phyloP scores from a whole-genome alignment of 2,888 invertebrate species.

The Drosophila dives region DNA sequence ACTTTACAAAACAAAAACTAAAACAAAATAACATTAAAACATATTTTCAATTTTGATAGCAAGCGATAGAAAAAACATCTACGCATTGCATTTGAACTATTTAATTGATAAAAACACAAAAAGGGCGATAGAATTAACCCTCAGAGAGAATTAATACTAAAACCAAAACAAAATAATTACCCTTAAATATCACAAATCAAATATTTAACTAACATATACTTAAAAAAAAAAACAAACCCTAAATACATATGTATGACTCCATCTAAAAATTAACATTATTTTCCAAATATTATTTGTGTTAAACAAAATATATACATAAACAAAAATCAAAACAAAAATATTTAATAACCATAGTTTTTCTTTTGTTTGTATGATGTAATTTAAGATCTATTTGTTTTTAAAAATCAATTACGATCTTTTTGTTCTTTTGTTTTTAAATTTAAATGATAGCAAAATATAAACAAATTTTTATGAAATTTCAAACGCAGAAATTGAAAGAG shows the following conservation, averaged over 20 bases:
- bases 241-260: slow-evolving; percentile 20
- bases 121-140: slow-evolving; percentile 6
- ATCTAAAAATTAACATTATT: slow-evolving; percentile 16
- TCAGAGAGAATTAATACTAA: slow-evolving; percentile 8
- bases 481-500: slow-evolving; percentile 8
- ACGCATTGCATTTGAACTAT: slow-evolving; percentile 57
- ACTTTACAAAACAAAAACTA: slow-evolving; percentile 11
- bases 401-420: neutral
- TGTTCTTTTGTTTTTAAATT: slow-evolving; percentile 3
- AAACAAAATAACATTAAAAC: slow-evolving; percentile 5
- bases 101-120: slow-evolving; percentile 20
- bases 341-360: slow-evolving; percentile 15
- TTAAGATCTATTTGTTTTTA: slow-evolving; percentile 7
- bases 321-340: slow-evolving; percentile 19
- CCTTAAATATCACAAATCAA: slow-evolving; percentile 69
- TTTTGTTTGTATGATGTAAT: slow-evolving; percentile 16
- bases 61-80: slow-evolving; percentile 21
- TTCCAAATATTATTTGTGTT: slow-evolving; percentile 42
- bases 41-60: slow-evolving; percentile 19
- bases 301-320: slow-evolving; percentile 20
- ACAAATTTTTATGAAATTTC: slow-evolving; percentile 2
- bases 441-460: slow-evolving; percentile 11
- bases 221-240: slow-evolving; percentile 18
- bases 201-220: slow-evolving; percentile 60
- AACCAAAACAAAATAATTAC: slow-evolving; percentile 24